These are phyloP conservation scores for Eurystomus gularis DNA, from an alignment of 2,113 vertebrate species.

Conservation along the genomic window DNA sequence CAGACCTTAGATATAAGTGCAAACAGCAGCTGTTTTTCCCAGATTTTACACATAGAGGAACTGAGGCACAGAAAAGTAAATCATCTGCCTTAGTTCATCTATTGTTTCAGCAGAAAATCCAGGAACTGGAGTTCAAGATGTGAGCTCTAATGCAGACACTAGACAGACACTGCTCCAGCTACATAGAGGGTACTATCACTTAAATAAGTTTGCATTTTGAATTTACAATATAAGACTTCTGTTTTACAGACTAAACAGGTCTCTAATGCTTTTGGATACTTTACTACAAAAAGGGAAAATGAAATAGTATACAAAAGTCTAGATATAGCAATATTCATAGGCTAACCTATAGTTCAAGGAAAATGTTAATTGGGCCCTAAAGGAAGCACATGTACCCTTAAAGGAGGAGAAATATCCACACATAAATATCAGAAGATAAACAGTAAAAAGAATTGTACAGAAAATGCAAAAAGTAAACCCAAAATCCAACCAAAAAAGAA, in stretches of 20 bases:
- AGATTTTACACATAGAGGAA: not conserved
- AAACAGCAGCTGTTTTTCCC: not conserved
- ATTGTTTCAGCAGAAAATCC: not conserved
- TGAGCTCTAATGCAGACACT: not conserved
- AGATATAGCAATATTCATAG: not conserved
- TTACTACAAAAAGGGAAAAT: not conserved
- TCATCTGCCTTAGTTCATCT: not conserved
- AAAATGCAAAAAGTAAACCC: not conserved
- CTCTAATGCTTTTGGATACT: not conserved
- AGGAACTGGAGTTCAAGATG: not conserved
- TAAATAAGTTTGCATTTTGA: not conserved
- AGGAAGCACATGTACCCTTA: not conserved
- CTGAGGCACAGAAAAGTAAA: not conserved
- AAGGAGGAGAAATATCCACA: conserved; percentile 8
- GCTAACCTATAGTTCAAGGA: not conserved
- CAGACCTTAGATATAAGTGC: not conserved
- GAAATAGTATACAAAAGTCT: not conserved
- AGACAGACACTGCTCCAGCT: not conserved
- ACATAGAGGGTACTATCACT: not conserved
- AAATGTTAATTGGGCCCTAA: conserved; percentile 54
- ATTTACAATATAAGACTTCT: not conserved
- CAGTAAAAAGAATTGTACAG: not conserved
- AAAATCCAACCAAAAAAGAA: not conserved
- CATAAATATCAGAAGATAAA: conserved; percentile 45
- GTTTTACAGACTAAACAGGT: not conserved